Conservation (phyloP, 23 tunicate species). For the Diplosoma virens region DNA sequence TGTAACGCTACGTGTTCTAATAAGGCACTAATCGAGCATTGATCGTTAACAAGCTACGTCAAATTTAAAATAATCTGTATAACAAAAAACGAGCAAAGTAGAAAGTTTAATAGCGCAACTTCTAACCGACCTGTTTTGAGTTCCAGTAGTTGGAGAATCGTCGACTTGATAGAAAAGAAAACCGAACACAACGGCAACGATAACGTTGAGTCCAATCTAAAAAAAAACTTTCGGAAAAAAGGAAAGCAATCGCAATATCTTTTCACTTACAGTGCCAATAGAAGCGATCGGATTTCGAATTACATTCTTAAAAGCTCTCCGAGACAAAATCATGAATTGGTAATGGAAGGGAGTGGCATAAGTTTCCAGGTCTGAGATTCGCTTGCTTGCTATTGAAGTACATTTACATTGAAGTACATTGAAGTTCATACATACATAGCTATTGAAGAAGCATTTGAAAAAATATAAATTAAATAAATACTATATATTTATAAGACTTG, state of each 20-base stretch:
- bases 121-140: constrained; percentile 80
- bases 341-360: constrained; percentile 80
- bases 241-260: not conserved
- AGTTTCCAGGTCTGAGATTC: too few relatives aligned
- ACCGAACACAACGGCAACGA: constrained; percentile 85
- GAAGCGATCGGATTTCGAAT: constrained; percentile 87
- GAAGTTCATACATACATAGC: too few relatives aligned
- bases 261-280: constrained; percentile 74
- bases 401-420: too few relatives aligned
- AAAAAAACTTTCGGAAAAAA: not conserved
- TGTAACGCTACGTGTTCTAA: too few relatives aligned
- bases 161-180: constrained; percentile 69
- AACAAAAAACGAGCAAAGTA: too few relatives aligned
- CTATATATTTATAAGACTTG: too few relatives aligned
- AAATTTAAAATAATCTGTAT: not conserved
- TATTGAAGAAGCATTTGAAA: too few relatives aligned
- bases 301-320: constrained; percentile 58
- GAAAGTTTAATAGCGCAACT: not conserved
- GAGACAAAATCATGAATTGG: constrained; percentile 59
- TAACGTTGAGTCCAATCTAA: constrained; percentile 52
- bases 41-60: not conserved
- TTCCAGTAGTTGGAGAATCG: constrained; percentile 55
- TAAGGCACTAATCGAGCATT: too few relatives aligned
- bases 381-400: too few relatives aligned
- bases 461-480: too few relatives aligned